Percentiles rank a stretch among this genome's conserved stretches.
Conservation (phyloP, 2,797 vertebrate species). For the Acrocephalus scirpaceus region DNA sequence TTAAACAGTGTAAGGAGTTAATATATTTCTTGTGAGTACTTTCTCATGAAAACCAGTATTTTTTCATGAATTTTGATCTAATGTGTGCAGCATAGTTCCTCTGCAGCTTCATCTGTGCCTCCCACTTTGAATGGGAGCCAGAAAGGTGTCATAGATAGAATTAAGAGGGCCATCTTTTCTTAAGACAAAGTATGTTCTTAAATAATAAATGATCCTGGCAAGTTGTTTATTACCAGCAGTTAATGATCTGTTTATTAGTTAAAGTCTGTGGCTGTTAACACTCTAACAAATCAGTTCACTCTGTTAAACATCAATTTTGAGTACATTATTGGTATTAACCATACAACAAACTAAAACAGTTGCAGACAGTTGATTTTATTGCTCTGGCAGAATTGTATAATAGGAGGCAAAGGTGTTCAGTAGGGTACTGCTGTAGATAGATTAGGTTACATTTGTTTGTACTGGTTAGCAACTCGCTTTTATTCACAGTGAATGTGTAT, state of each 20-base stretch:
- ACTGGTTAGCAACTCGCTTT: not conserved
- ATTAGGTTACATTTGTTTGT: slow-evolving; percentile 23
- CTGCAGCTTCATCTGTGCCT: not conserved
- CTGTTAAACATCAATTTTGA: slow-evolving; percentile 79
- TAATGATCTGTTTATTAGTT: slow-evolving; percentile 79
- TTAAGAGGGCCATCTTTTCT: slow-evolving; percentile 33
- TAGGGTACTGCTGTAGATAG: not conserved
- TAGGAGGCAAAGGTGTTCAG: slow-evolving; percentile 27
- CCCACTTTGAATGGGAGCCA: not conserved
- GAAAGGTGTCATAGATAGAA: slow-evolving; percentile 30
- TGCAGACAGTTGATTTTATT: slow-evolving; percentile 76
- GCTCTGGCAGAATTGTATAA: not conserved
- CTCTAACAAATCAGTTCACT: slow-evolving; percentile 66
- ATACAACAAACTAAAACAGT: slow-evolving; percentile 69
- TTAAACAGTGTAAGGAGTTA: not conserved
- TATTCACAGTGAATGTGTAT: not conserved
- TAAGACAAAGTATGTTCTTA: slow-evolving; percentile 65
- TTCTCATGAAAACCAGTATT: not conserved
- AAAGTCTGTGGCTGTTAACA: slow-evolving; percentile 74
- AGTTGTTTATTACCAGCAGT: slow-evolving; percentile 76
- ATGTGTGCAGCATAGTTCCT: not conserved
- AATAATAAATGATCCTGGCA: slow-evolving; percentile 79
- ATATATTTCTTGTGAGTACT: not conserved
- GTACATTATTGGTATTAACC: slow-evolving; percentile 74
- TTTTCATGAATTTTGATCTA: not conserved